These are phyloP conservation scores for Gobionotothen gibberifrons DNA, from an alignment of 2,797 vertebrate species.

Conservation along the genomic window DNA sequence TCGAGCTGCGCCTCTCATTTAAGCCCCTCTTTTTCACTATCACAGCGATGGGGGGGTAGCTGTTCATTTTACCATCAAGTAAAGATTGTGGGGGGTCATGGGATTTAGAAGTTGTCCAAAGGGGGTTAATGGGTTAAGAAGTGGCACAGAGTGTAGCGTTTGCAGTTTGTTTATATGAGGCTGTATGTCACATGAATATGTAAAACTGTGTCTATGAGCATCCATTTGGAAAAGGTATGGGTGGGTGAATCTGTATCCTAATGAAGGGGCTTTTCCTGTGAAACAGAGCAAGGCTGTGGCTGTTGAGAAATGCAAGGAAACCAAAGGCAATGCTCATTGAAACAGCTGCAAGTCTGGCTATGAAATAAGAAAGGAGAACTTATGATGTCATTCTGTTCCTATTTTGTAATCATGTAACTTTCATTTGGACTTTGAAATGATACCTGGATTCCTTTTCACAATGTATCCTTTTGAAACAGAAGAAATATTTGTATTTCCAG, in stretches of 20 bases:
- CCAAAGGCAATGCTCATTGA: constrained; percentile 5
- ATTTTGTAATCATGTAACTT: constrained; percentile 5
- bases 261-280: constrained; percentile 44
- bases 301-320: constrained; percentile 41
- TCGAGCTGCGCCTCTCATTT: constrained; percentile 26
- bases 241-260: constrained; percentile 39
- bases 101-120: constrained; percentile 55
- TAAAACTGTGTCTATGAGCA: constrained; percentile 61
- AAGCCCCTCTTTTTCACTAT: neutral
- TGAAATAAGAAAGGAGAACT: constrained; percentile 4
- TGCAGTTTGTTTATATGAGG: constrained; percentile 34
- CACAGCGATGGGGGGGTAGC: constrained; percentile 1
- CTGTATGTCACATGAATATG: constrained; percentile 63
- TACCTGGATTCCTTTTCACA: constrained; percentile 1
- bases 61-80: constrained; percentile 57
- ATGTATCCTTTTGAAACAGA: neutral
- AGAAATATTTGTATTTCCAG: neutral
- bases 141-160: constrained; percentile 12
- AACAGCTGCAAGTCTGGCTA: constrained; percentile 13
- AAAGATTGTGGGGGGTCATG: constrained; percentile 49
- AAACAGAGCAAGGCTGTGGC: constrained; percentile 38
- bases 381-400: neutral
- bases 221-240: constrained; percentile 54
- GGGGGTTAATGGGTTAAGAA: constrained; percentile 43
- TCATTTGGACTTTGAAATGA: constrained; percentile 21